phyloP scores from a whole-genome alignment of 2,113 vertebrate genomes.

The Promerops cafer region DNA sequence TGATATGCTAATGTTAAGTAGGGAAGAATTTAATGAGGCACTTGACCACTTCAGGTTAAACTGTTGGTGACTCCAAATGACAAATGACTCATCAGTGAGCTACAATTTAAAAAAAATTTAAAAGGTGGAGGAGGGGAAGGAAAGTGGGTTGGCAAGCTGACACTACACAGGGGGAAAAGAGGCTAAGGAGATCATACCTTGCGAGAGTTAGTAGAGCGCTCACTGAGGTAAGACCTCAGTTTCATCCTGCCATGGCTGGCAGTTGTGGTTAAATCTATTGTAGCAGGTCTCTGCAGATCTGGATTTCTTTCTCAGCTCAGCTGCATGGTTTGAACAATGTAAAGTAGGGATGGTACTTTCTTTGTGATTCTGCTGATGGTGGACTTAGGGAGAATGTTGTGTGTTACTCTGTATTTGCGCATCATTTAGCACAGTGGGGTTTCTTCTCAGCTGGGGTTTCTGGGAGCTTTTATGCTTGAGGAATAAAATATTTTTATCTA shows the following conservation, averaged over 20 bases:
- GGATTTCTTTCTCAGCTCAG: background rate
- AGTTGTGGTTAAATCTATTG: background rate
- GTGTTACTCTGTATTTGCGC: background rate
- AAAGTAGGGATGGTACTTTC: background rate
- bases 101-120: background rate
- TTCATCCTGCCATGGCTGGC: background rate
- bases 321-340: background rate
- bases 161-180: background rate
- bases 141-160: background rate
- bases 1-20: constrained; percentile 9
- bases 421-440: background rate
- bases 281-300: background rate
- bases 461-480: background rate
- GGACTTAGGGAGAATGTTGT: background rate
- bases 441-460: background rate
- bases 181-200: background rate
- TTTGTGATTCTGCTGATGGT: background rate
- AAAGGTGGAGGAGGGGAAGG: background rate
- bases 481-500: background rate
- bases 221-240: background rate
- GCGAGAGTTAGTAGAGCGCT: background rate
- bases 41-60: background rate
- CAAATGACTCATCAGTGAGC: background rate
- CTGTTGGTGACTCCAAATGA: background rate
- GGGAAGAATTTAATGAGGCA: constrained; percentile 11